Evolutionary conservation across 2,797 vertebrate genomes (phyloP), one percentile per base, ranked within the genome.

Genomic region (Hemitrygon akajei): DNA sequence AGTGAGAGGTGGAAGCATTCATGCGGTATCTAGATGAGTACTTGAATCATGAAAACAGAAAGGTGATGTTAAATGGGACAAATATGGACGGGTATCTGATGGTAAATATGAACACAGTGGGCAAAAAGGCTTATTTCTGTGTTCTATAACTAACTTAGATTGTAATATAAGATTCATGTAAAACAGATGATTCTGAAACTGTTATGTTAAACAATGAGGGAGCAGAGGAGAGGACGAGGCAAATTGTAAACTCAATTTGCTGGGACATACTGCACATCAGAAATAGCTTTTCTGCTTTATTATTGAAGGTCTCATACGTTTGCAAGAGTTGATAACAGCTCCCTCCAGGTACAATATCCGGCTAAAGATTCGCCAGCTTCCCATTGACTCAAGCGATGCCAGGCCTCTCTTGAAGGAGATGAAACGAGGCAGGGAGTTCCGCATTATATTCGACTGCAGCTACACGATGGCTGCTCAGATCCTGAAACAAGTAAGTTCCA

Each of bases 241-340:
- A 89, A 89, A 66, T 37, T 69, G n/a, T 89, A 9, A 22, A 37
- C 60, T 89, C 22, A n/a, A 27, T 76, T 93, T 58, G 40, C 18
- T 69, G 71, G 69, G 66, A 75, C 66, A 47, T 40, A 75, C 40
- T 92, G 91, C 69, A 93, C 40, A 73, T 93, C 91, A 75, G 91
- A 93, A 47, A 75, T 93, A 56, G 91, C 34, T 93, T 47, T 56
- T 93, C 91, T 93, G 91, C 91, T 93, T 93, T 75, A 47, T 93
- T 11, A 47, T 75, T 58, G 0, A 95, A 99, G 99, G 99, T 95
- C 98, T 99, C 34, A 99, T 99, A 80, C 96, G 99, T 94, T 98
- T 99, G 94, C 99, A 99, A 95, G 98, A 99, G 96, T 97, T 99
- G 95, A 99, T 99, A 95, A 99, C 99, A 98, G 99, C 99, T 79